Conservation (phyloP, 2,797 vertebrate species). For the Telmatherina bonti region DNA sequence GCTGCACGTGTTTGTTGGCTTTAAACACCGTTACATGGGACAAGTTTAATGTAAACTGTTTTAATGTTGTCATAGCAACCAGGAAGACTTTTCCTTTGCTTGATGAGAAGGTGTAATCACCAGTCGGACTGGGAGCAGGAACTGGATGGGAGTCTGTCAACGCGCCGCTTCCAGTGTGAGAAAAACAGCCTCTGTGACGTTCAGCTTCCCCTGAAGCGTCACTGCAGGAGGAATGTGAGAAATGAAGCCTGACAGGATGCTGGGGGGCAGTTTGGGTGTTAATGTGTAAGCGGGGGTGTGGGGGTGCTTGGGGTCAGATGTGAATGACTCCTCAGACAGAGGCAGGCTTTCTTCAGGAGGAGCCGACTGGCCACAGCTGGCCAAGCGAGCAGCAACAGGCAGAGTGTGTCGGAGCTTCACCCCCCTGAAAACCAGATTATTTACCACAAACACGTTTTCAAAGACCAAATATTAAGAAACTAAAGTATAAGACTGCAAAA, state of each 20-base stretch:
- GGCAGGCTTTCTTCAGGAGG: slow-evolving; percentile 45
- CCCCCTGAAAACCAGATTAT: not conserved
- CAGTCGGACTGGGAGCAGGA: not conserved
- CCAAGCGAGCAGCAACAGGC: slow-evolving; percentile 11
- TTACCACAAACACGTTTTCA: not conserved
- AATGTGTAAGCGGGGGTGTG: slow-evolving; percentile 23
- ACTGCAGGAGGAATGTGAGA: slow-evolving; percentile 57
- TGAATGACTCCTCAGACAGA: slow-evolving; percentile 57
- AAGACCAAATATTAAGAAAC: not conserved
- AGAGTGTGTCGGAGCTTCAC: not conserved
- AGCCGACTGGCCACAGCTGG: slow-evolving; percentile 21
- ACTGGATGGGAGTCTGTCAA: not conserved
- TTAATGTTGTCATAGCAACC: no score
- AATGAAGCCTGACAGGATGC: slow-evolving; percentile 38
- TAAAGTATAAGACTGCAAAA: not conserved
- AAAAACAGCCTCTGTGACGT: slow-evolving; percentile 26
- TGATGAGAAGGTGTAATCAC: no score
- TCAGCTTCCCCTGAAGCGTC: slow-evolving; percentile 27
- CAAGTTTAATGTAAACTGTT: not conserved
- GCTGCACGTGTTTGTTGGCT: slow-evolving; percentile 3
- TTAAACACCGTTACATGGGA: slow-evolving; percentile 13
- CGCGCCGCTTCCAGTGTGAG: not conserved
- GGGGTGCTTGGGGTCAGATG: slow-evolving; percentile 36
- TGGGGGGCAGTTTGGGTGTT: slow-evolving; percentile 22
- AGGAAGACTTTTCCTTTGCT: no score